Evolutionary conservation across 92 coral and sea anemone genomes (phyloP).

Genomic region (Porites cylindrica): DNA sequence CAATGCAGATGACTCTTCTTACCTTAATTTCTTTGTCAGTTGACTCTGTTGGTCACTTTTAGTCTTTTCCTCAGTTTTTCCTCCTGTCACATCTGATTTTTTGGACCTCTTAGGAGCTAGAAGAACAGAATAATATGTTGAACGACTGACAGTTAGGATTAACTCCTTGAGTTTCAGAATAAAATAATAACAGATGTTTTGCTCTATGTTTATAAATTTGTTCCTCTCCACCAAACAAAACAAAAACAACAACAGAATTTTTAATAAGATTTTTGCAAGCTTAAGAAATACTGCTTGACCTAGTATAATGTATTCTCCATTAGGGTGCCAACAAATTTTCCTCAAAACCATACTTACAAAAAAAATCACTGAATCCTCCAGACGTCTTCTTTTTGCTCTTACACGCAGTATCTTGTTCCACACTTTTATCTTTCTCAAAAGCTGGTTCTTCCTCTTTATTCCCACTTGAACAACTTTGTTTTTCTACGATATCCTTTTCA

Average conservation of each 20-base stretch:
- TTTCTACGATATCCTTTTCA: not conserved
- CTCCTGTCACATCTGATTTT: constrained; percentile 51
- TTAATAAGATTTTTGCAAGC: too few species aligned
- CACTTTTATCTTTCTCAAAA: constrained; percentile 23
- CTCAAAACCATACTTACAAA: constrained; percentile 68
- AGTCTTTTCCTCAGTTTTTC: constrained; percentile 35
- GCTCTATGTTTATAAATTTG: too few species aligned
- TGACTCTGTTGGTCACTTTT: constrained; percentile 37
- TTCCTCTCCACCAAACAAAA: too few species aligned
- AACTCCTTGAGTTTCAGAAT: too few species aligned
- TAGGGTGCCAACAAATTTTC: too few species aligned
- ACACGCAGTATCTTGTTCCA: not conserved
- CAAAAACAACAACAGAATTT: too few species aligned
- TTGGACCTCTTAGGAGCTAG: constrained; percentile 68
- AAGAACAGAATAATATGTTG: not conserved
- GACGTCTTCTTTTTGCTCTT: constrained; percentile 40
- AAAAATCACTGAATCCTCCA: constrained; percentile 78
- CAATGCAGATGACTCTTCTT: not conserved
- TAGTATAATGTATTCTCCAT: too few species aligned
- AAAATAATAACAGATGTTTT: too few species aligned
- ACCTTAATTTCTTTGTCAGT: constrained; percentile 44
- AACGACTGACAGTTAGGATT: too few species aligned
- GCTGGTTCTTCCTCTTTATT: not conserved
- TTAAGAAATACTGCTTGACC: too few species aligned
- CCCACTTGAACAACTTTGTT: not conserved